Percentiles rank a stretch among this genome's conserved stretches.
Evolutionary conservation across 2,797 vertebrate species (phyloP).

Genomic region (Periparus ater): DNA sequence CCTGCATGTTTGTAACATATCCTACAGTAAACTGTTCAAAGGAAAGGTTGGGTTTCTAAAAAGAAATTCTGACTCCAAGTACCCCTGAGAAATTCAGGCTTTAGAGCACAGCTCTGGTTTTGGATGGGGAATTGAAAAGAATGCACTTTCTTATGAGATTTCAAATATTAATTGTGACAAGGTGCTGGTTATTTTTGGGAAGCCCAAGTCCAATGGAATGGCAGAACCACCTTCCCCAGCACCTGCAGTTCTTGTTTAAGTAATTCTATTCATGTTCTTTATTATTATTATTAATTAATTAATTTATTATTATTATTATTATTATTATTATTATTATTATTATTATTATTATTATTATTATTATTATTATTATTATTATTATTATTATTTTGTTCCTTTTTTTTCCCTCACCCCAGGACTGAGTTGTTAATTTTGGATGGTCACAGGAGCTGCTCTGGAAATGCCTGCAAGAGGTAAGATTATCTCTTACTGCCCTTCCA

Average conservation of each 20-base stretch:
- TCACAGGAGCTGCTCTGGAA: neutral
- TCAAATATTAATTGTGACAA: neutral
- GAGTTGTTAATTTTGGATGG: neutral
- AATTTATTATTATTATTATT: neutral
- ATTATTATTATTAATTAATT: neutral
- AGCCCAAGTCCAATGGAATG: neutral
- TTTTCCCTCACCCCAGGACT: neutral
- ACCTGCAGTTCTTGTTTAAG: neutral
- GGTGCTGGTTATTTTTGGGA: neutral
- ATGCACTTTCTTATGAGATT: neutral
- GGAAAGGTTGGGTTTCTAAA: neutral
- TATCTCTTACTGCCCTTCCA: neutral
- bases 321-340: neutral
- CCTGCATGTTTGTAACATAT: neutral
- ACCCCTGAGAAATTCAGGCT: neutral
- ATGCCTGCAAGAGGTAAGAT: neutral
- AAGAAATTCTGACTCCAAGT: neutral
- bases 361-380: neutral
- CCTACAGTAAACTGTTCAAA: neutral
- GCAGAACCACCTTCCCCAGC: neutral
- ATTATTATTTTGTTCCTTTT: rapidly evolving
- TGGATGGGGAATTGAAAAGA: neutral
- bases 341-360: neutral
- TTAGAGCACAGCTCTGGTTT: neutral
- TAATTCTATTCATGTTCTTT: rapidly evolving